Base-by-base conservation (phyloP, 2,888 invertebrate genomes). In the Willowsia nigromaculata region DNA sequence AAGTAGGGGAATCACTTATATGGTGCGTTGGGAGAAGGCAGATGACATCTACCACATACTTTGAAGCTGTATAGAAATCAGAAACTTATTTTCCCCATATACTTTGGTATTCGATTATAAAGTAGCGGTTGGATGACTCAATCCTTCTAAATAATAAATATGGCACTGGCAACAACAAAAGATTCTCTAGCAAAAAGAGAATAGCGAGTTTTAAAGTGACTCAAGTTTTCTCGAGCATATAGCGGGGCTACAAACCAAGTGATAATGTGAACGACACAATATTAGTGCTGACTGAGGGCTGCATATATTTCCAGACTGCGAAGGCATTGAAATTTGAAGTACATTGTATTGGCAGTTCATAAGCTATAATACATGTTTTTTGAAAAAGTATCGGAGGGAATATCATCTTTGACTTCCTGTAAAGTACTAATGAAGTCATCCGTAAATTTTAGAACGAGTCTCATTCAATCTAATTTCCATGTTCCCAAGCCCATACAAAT, bases 91-190 rank as follows among this genome's bases (percentile, higher is more conserved):
- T 68, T 37, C 7, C 37, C 9, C 37, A 9, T 37, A 37, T 37
- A 9, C 11, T 59, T 59, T 56, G 15, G n/a, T 53, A n/a, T n/a
- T n/a, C n/a, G n/a, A n/a, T n/a, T n/a, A n/a, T n/a, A n/a, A n/a
- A n/a, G n/a, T n/a, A n/a, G 27, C 7, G 18, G 40, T 11, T 30
- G 59, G 81, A 59, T 81, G 81, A 81, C 81, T 81, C 81, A 62
- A 81, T 81, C 40, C 40, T n/a, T n/a, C n/a, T 80, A 40, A 40
- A 81, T 68, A 68, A 68, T 37, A 68, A 62, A 81, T 81, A 43
- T 81, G 22, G 11, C 37, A 37, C 4, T 9, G 9, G 37, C 37
- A 37, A 11, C 68, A 68, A 68, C 68, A 68, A 37, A 15, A 37
- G 22, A 37, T 40, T 30, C 33, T 15, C 33, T 11, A 13, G 11